These are phyloP conservation scores for Paramacrobiotus metropolitanus DNA, from an alignment of 1,140 invertebrate species.

Conservation along the genomic window DNA sequence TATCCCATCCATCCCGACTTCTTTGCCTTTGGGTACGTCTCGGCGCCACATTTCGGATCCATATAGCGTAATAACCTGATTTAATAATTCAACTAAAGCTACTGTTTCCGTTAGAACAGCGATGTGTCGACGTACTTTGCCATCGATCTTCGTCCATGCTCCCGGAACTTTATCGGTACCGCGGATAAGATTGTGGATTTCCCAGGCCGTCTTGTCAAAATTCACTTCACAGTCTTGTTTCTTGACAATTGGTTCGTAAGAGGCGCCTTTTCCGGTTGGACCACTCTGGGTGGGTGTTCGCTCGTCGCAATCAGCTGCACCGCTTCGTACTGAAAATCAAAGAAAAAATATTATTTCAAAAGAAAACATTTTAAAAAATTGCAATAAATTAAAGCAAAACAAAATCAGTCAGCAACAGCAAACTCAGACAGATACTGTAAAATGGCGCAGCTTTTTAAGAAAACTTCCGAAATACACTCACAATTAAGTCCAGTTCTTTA, in stretches of 20 bases:
- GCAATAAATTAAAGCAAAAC: too few species aligned
- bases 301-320: slow-evolving; percentile 54
- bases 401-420: too few species aligned
- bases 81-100: background rate
- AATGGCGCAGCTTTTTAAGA: too few species aligned
- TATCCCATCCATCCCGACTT: slow-evolving; percentile 36
- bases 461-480: too few species aligned
- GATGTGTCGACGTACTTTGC: slow-evolving; percentile 25
- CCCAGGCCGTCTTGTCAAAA: slow-evolving; percentile 37
- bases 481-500: too few species aligned
- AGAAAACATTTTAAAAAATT: too few species aligned
- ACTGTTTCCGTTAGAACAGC: background rate
- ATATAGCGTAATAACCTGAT: slow-evolving; percentile 37
- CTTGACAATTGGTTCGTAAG: slow-evolving; percentile 70
- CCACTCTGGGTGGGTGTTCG: slow-evolving; percentile 50
- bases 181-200: slow-evolving; percentile 75
- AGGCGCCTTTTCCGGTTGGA: slow-evolving; percentile 58
- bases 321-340: slow-evolving; percentile 44
- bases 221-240: slow-evolving; percentile 45
- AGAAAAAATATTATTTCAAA: too few species aligned
- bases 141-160: slow-evolving; percentile 47
- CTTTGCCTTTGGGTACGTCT: slow-evolving; percentile 30
- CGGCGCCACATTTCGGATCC: slow-evolving; percentile 47
- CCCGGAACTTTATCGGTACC: slow-evolving; percentile 78
- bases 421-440: too few species aligned